Evolutionary conservation across 2,113 vertebrate species (phyloP).

Genomic region (Petromus typicus): DNA sequence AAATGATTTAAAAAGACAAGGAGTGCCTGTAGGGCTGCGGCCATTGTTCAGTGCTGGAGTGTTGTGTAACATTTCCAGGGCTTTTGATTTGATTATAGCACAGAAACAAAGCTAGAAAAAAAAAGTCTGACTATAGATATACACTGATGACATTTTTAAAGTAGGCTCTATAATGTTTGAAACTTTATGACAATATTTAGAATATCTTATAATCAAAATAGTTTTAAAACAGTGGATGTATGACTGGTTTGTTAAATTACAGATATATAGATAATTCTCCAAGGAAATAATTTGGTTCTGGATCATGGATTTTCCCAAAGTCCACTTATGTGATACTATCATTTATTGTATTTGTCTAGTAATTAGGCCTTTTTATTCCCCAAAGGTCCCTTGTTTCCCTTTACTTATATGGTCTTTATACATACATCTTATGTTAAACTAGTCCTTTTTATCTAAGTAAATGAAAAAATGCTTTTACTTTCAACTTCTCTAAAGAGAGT

Average conservation of each 20-base stretch:
- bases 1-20: no score
- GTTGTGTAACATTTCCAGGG: neutral
- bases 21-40: no score
- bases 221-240: neutral
- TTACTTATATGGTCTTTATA: neutral
- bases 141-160: neutral
- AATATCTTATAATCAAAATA: neutral
- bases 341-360: neutral
- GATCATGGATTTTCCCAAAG: neutral
- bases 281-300: neutral
- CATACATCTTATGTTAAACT: neutral
- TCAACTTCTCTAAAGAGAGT: neutral
- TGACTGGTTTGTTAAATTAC: neutral
- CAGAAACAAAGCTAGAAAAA: neutral
- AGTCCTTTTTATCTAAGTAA: neutral
- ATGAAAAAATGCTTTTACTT: neutral
- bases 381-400: neutral
- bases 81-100: neutral
- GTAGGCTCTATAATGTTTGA: neutral
- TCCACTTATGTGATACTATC: neutral
- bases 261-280: neutral
- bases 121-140: neutral
- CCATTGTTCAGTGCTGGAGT: neutral
- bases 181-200: slow-evolving; percentile 1
- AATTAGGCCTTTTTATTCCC: neutral